Conservation (phyloP, 2,888 invertebrate species). For the Synergus laeviventris region DNA sequence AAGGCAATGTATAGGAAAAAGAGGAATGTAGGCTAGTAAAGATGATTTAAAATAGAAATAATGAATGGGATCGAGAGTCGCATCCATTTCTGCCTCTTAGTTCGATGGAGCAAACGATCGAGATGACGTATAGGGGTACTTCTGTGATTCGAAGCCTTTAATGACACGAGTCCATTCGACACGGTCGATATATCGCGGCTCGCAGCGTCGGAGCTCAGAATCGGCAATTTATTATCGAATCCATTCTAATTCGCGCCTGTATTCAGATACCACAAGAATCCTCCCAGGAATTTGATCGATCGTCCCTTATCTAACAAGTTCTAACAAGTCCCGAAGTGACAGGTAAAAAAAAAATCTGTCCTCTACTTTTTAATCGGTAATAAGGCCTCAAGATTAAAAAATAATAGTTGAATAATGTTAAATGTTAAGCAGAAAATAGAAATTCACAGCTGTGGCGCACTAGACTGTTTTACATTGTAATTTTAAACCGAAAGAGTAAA, state of each 20-base stretch:
- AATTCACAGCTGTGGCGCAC: not conserved
- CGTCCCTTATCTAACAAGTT: slow-evolving; percentile 23
- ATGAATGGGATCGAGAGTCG: slow-evolving; percentile 33
- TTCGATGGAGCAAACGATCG: slow-evolving; percentile 24
- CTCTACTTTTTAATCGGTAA: not conserved
- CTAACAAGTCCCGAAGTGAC: slow-evolving; percentile 18
- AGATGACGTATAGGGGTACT: slow-evolving; percentile 35
- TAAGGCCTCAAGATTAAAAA: too few species aligned
- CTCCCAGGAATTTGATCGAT: slow-evolving; percentile 33
- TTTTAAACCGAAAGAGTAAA: slow-evolving; percentile 40
- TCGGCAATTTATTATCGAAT: slow-evolving; percentile 59
- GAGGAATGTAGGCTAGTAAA: slow-evolving; percentile 31
- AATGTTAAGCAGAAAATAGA: too few species aligned
- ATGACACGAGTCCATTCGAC: slow-evolving; percentile 60
- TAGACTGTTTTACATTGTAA: not conserved
- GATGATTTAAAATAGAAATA: slow-evolving; percentile 38
- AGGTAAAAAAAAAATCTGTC: not conserved
- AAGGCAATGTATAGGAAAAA: not conserved
- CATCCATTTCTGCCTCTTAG: slow-evolving; percentile 31
- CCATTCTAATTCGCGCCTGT: slow-evolving; percentile 39
- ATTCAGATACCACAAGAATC: slow-evolving; percentile 33
- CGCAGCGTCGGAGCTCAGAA: slow-evolving; percentile 58
- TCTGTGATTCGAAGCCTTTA: slow-evolving; percentile 51
- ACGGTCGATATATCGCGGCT: slow-evolving; percentile 63
- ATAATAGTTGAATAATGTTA: too few species aligned